Base-by-base conservation (phyloP, 2,113 vertebrate genomes). In the Eurypyga helias region DNA sequence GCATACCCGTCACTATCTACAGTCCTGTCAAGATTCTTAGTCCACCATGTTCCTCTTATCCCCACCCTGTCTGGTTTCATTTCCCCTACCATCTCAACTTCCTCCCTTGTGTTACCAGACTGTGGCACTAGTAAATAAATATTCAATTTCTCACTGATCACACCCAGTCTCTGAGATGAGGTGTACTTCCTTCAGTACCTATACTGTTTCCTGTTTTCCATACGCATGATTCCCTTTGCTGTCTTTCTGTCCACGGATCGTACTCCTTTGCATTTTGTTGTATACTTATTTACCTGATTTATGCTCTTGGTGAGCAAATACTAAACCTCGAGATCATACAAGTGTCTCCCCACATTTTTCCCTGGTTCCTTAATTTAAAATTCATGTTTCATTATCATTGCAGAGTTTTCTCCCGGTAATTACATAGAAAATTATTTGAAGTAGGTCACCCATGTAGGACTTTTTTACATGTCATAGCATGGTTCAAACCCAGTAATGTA, bases 101-200 rank as follows among this genome's bases (percentile, higher is more conserved):
- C 91, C 89, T 78, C 61, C 1, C 0, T 4, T 21, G 46, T 18
- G 89, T 94, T 91, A 87, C 91, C 64, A 89, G 49, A 83, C 72
- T 84, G 65, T 15, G 1, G 57, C 10, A 62, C 43, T 75, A 49
- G 7, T 33, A 34, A 25, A 85, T 57, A 96, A 95, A 96, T 73
- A 93, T 95, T 96, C 94, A 91, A 52, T 91, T 94, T 95, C 61
- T 84, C 51, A 26, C 29, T 83, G 51, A 57, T 80, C 52, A 81
- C 89, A 91, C 60, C 48, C 83, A 54, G 55, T 31, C 79, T 81
- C 77, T 71, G 51, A 81, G 65, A 81, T 31, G 57, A 66, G 34
- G 51, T 1, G 13, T 17, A 41, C 15, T 33, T 92, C 55, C 46
- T 66, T 58, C 69, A 38, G 60, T 11, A 87, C 43, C 72, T 86